A percentile compares a stretch with the other conserved stretches of the same genome.
Evolutionary conservation across 2,797 vertebrate species (phyloP).

Genomic region (Brotula barbata): DNA sequence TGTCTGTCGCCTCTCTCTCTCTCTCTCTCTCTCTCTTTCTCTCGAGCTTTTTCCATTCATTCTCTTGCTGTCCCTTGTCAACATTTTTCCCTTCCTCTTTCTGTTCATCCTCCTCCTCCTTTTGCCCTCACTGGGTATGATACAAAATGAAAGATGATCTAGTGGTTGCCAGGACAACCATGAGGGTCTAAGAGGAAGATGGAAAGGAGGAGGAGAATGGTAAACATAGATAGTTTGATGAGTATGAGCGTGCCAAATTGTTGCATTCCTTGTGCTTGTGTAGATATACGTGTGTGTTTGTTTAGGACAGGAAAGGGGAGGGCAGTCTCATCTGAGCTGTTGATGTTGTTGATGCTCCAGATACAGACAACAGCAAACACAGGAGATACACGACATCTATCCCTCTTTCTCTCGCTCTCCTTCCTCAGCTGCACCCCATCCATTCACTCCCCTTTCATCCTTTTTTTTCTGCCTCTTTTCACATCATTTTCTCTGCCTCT

Average conservation of each 20-base stretch:
- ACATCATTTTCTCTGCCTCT: constrained; percentile 12
- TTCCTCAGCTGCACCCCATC: constrained; percentile 18
- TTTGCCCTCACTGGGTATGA: constrained; percentile 28
- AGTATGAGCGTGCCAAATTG: constrained; percentile 20
- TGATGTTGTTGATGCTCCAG: constrained; percentile 38
- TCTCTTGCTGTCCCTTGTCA: background rate
- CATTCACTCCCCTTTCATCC: constrained; percentile 30
- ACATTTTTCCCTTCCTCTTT: too few species aligned
- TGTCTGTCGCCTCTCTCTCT: too few species aligned
- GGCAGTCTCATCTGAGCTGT: constrained; percentile 23
- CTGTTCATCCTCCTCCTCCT: constrained; percentile 11
- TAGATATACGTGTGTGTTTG: constrained; percentile 25
- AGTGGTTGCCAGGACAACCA: constrained; percentile 59
- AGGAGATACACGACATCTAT: constrained; percentile 22
- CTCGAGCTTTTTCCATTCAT: background rate
- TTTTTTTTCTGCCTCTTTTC: constrained; percentile 11
- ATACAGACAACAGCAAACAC: constrained; percentile 32
- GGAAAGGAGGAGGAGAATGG: constrained; percentile 14
- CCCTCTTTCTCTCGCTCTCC: background rate
- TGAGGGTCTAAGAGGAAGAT: constrained; percentile 28
- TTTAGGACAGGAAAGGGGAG: constrained; percentile 31
- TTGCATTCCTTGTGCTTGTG: constrained; percentile 36
- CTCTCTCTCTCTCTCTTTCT: background rate
- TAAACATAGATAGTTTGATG: constrained; percentile 20
- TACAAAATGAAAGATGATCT: constrained; percentile 41